Evolutionary conservation across 2,888 invertebrate species (phyloP), one percentile per base, ranked within the genome.

Genomic region (Scaptomyza reducta): DNA sequence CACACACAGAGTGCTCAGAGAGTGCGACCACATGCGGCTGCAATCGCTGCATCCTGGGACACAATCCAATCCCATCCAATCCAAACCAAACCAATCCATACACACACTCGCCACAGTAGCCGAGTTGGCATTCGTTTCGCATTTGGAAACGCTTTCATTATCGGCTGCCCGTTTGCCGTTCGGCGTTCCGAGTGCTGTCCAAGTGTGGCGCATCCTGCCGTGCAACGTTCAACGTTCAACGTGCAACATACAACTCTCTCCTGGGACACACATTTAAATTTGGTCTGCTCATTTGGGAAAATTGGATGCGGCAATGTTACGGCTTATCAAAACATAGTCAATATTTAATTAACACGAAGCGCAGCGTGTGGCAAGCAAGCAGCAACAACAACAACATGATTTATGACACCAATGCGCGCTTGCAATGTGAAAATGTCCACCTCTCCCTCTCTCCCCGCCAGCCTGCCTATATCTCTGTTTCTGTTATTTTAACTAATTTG

Each of bases 81-180:
- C n/a, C 25, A 59, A 35, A 41, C 40, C 46, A 1, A 22, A 22
- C 22, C 22, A 22, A 29, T 22, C 22, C 71, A 74, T 50, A 41
- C 46, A 35, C 74, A 74, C 76, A 72, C 83, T 70, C 56, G 81
- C 86, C 77, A 88, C 89, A 87, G 89, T 89, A 89, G 89, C 89
- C 55, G 67, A 45, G 63, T 51, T n/a, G 63, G 76, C 90, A 89
- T 89, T 89, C 89, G 89, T 79, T 89, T 89, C 89, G 90, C 89
- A 89, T 89, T 89, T 89, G 89, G 89, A 85, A 89, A 85, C 89
- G 83, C 86, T 88, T 89, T 85, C 90, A 88, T 88, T 89, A 88
- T 74, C 74, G 68, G 42, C 70, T 49, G 67, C 38, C 38, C 41
- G 57, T 35, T 66, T 16, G 57, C 56, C 51, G 35, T 22, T 47